Base-by-base conservation (phyloP, 2,113 vertebrate species). In the Sinocyclocheilus anshuiensis region DNA sequence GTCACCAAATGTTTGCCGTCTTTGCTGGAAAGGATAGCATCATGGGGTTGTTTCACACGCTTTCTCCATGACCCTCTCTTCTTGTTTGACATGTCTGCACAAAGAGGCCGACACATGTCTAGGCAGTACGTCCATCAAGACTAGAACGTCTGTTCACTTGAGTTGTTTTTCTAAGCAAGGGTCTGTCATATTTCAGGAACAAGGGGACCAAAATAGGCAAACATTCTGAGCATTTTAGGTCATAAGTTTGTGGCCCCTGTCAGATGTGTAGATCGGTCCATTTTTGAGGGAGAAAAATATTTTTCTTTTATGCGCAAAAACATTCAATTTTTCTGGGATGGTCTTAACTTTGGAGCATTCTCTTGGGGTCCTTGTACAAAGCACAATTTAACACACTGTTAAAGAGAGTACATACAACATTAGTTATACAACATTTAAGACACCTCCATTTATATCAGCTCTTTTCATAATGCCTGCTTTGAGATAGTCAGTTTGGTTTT, bases 401-500 rank as follows among this genome's bases (percentile, higher is more conserved):
- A 87, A 87, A 87, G 72, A 86, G 29, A 82, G 67, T 50, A 84
- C 67, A 65, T 85, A 85, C 76, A 67, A 33, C 74, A 83, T 78
- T 82, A 67, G 55, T 89, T 80, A 81, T 57, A 75, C 82, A 77
- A 86, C 85, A 87, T 86, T 89, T 79, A 87, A 83, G 75, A 87
- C 77, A 76, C 29, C 83, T 42, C 59, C 45, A 65, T 79, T 71
- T 83, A 72, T 75, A 85, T 75, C 80, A 74, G 61, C 65, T 59
- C 55, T 84, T 55, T 71, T 78, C 65, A 71, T 76, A 78, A 48
- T 65, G 50, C 53, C 69, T 77, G 29, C n/a, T 39, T 84, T 42
- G 22, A 71, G 74, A 89, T 53, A 36, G 36, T 29, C 42, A 33
- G 80, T 82, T 82, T 55, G 12, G 48, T 72, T 55, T 71, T 71